Evolutionary conservation across 37 sponge, comb jelly and placozoan species (phyloP), one percentile per base, ranked within the genome.

Genomic region (Chondrilla cf. caribensis): DNA sequence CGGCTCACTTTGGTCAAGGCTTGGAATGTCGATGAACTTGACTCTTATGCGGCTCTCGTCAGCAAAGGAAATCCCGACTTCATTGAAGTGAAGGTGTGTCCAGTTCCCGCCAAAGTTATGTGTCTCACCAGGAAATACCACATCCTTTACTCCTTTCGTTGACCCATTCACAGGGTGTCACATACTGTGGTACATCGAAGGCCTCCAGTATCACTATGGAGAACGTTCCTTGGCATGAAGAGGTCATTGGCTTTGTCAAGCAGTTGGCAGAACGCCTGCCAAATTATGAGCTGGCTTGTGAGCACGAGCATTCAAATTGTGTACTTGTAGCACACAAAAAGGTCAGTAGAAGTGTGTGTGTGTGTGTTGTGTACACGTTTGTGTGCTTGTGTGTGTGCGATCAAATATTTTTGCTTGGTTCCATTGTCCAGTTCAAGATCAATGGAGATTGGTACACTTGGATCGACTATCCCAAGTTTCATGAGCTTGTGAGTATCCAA

Each of bases 261-360:
- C 54, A 86, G 75, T 84, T 97, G 76, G 92, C 90, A 36, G 95
- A 89, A 31, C 62, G 84, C 11, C 86, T 97, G 32, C 84, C 90
- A 0, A 92, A 92, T 54, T 94, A 97, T 71, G 95, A 94, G 37
- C 78, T 97, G 6, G 92, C 95, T 5, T 94, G 97, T 85, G 97
- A 97, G 44, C 97, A 97, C 44, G 97, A 97, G 65, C 97, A 97
- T 81, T 97, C 97, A 32, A 97, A 97, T 59, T 97, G 97, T 84
- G 93, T 97, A 7, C 88, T 97, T 6, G 79, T 97, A 21, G 95
- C 97, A 17, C 95, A 97, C 75, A 87, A 89, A 77, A 97, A 89
- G 93, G 96, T 95, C 43, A 26, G 31, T 11, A n/a, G 28, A 14
- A 25, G 44, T 65, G 58, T 59, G 31, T 15, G n/a, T 41, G 47